Conservation (phyloP, 2,797 vertebrate genomes). For the Pseudomugil gertrudae region DNA sequence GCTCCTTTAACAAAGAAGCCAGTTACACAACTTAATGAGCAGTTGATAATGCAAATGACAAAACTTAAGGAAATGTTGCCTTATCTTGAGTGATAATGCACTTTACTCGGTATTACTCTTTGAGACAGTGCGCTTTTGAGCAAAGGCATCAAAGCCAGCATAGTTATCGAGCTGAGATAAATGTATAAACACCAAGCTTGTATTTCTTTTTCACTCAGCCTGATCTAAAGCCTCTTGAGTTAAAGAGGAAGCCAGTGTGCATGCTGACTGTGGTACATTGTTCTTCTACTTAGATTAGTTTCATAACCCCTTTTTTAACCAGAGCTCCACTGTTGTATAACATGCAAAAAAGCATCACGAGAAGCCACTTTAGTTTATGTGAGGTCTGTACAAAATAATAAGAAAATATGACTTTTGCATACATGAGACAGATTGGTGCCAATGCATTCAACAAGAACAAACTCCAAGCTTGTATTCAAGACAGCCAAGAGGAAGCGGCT, state of each 20-base stretch:
- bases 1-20: neutral
- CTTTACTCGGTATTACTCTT: neutral
- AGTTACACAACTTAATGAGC: too few relatives aligned
- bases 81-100: neutral
- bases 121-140: constrained; percentile 1
- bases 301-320: constrained; percentile 9
- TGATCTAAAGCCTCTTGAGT: constrained; percentile 18
- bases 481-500: constrained; percentile 78
- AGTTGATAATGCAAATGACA: neutral
- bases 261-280: neutral
- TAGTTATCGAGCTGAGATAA: constrained; percentile 25
- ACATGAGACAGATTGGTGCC: constrained; percentile 11
- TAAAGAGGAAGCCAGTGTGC: constrained; percentile 37
- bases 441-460: constrained; percentile 36
- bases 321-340: neutral
- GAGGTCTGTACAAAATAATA: neutral
- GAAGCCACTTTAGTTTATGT: neutral
- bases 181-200: neutral
- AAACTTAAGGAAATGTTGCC: too few relatives aligned
- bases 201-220: neutral
- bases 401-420: neutral
- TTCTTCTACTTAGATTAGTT: constrained; percentile 18
- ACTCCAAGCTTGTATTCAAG: constrained; percentile 43
- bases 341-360: neutral
- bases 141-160: constrained; percentile 6